These are phyloP conservation scores for Hyppa rectilinea DNA, from an alignment of 2,888 invertebrate species.

Conservation along the genomic window DNA sequence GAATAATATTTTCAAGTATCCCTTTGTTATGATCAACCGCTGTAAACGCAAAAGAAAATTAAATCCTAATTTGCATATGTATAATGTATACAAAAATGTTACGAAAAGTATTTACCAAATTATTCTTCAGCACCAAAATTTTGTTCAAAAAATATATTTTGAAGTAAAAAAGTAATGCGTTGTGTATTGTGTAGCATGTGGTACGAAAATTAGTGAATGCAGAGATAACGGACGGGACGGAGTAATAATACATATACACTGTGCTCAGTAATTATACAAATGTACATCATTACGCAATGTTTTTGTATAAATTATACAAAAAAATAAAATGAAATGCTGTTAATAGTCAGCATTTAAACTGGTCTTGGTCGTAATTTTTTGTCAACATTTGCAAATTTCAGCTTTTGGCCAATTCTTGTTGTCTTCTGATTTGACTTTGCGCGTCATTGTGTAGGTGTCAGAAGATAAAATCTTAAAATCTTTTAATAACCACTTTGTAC, in stretches of 20 bases:
- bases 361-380: too few relatives aligned
- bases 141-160: slow-evolving; percentile 11
- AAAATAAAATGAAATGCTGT: too few relatives aligned
- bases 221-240: slow-evolving; percentile 42
- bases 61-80: neutral
- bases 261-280: slow-evolving; percentile 45
- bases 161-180: slow-evolving; percentile 23
- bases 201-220: slow-evolving; percentile 46
- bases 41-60: neutral
- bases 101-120: neutral
- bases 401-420: neutral
- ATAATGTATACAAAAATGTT: neutral
- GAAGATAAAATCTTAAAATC: neutral
- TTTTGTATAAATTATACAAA: slow-evolving; percentile 28
- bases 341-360: too few relatives aligned
- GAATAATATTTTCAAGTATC: neutral
- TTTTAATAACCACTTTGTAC: neutral
- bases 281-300: slow-evolving; percentile 32
- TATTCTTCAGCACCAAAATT: neutral
- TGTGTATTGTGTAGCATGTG: slow-evolving; percentile 44
- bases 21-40: neutral
- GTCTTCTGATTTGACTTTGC: neutral
- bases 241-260: slow-evolving; percentile 32
- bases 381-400: too few relatives aligned
- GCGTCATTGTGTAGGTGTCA: neutral